Conservation (phyloP, 1,140 invertebrate genomes). For the Lerema accius region DNA sequence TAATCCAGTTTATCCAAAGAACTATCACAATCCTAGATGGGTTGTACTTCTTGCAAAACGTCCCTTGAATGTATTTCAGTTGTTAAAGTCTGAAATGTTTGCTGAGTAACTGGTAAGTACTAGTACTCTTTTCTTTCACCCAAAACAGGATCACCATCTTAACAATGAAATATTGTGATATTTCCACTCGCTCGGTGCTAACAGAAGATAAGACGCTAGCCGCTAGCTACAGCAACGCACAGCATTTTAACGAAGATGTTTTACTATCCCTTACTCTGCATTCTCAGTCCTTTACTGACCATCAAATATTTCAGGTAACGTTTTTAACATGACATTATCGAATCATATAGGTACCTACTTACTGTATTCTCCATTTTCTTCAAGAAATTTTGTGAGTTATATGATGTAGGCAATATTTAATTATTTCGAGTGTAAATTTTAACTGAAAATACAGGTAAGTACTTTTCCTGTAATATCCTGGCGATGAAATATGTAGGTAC, state of each 20-base stretch:
- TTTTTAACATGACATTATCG: too few species aligned
- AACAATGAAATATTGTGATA: neutral
- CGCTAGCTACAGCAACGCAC: constrained; percentile 25
- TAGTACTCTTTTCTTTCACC: too few species aligned
- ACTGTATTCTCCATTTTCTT: neutral
- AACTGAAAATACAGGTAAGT: too few species aligned
- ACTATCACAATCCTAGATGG: too few species aligned
- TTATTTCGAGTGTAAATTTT: too few species aligned
- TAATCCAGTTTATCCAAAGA: neutral
- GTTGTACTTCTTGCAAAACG: too few species aligned
- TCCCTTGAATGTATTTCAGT: too few species aligned
- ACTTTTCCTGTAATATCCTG: neutral
- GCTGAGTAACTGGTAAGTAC: too few species aligned
- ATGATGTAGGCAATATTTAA: too few species aligned
- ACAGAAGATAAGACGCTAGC: constrained; percentile 16
- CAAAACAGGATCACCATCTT: neutral
- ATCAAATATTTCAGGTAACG: neutral
- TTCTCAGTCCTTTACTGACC: neutral
- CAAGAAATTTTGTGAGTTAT: too few species aligned
- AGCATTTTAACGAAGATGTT: constrained; percentile 6
- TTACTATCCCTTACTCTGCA: neutral
- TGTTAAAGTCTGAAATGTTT: too few species aligned
- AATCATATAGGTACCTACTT: too few species aligned
- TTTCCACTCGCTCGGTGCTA: constrained; percentile 11
- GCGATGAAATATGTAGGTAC: constrained; percentile 9